phyloP scores from a whole-genome alignment of 1,140 invertebrate species.

The Dendroctonus valens region DNA sequence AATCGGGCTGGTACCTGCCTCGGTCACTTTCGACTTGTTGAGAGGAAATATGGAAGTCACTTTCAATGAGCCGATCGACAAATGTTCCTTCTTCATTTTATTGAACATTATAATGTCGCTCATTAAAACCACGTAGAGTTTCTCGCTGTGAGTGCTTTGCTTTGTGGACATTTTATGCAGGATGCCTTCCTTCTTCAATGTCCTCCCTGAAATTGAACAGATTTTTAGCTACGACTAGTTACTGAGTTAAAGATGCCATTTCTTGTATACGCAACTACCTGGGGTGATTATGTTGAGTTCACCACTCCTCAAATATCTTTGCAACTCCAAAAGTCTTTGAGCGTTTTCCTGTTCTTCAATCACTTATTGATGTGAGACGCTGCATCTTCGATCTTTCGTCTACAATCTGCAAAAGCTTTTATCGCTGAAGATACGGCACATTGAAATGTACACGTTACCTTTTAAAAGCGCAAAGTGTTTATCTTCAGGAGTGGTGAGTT shows the following conservation, averaged over 20 bases:
- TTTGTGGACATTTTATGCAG: slow-evolving; percentile 64
- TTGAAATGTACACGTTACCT: slow-evolving; percentile 6
- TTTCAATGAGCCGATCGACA: slow-evolving; percentile 53
- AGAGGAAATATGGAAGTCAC: slow-evolving; percentile 61
- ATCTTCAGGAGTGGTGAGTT: slow-evolving; percentile 61
- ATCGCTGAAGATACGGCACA: background rate
- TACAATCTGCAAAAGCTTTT: slow-evolving; percentile 55
- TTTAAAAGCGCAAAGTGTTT: slow-evolving; percentile 56
- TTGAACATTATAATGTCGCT: slow-evolving; percentile 64
- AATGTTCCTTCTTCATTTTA: slow-evolving; percentile 53
- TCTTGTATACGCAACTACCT: slow-evolving; percentile 45
- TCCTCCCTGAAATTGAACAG: slow-evolving; percentile 54
- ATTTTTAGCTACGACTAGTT: too few relatives aligned
- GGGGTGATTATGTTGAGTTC: slow-evolving; percentile 67
- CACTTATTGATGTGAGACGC: slow-evolving; percentile 69
- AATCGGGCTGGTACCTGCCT: slow-evolving; percentile 42
- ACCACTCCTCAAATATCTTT: slow-evolving; percentile 60
- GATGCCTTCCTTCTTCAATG: slow-evolving; percentile 68
- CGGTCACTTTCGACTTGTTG: slow-evolving; percentile 60
- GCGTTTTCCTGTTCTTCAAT: slow-evolving; percentile 72
- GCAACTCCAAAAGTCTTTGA: slow-evolving; percentile 65
- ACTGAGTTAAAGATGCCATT: too few relatives aligned
- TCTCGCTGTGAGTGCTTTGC: slow-evolving; percentile 47
- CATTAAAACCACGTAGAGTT: slow-evolving; percentile 56
- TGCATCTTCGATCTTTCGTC: slow-evolving; percentile 65